Base-by-base conservation (phyloP, 2,888 invertebrate species). In the Rugalucina vietnamica region DNA sequence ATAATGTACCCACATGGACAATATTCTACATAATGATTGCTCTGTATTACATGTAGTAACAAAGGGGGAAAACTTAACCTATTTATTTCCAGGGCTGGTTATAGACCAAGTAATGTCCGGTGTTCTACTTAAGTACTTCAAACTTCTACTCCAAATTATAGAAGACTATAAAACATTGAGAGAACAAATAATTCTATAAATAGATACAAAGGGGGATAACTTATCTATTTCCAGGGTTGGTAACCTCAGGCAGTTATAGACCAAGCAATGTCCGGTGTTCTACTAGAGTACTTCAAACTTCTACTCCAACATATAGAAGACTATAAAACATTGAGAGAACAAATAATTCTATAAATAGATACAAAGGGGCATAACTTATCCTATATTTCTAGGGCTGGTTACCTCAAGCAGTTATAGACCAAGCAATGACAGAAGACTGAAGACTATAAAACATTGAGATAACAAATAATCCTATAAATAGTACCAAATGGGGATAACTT, bases 11-110 rank as follows among this genome's bases (percentile, higher is more conserved):
- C n/a, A n/a, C n/a, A n/a, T n/a, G n/a, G n/a, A n/a, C n/a, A n/a
- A n/a, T n/a, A n/a, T n/a, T n/a, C n/a, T n/a, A n/a, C n/a, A n/a
- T n/a, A n/a, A n/a, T n/a, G n/a, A n/a, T n/a, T n/a, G n/a, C n/a
- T n/a, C n/a, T n/a, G n/a, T n/a, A n/a, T n/a, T n/a, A n/a, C n/a
- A n/a, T n/a, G n/a, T n/a, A n/a, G n/a, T n/a, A n/a, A n/a, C n/a
- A n/a, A n/a, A n/a, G n/a, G n/a, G n/a, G n/a, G n/a, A n/a, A n/a
- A n/a, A n/a, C n/a, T n/a, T n/a, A n/a, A n/a, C n/a, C n/a, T n/a
- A n/a, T n/a, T n/a, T n/a, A n/a, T 60, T 88, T 88, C 21, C 97
- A 97, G 95, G 97, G 98, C 84, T 98, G 97, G 96, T 96, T 98
- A 85, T 98, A 74, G 96, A 97, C 86, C 95, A 95, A 75, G 96